Evolutionary conservation across 2,888 invertebrate genomes (phyloP).

Genomic region (Drosophila kokeensis): DNA sequence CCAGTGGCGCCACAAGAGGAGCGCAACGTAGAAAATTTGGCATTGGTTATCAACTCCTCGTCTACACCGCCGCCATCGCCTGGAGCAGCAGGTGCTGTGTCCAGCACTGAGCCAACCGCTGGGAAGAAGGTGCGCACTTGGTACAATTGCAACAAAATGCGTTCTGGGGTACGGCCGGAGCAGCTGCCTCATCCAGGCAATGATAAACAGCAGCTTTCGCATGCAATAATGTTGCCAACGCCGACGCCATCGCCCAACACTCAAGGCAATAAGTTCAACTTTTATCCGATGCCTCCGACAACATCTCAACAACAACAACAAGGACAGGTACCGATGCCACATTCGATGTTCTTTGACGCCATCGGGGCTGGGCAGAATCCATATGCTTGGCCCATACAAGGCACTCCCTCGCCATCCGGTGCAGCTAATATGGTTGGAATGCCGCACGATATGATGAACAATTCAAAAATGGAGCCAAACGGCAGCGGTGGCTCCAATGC

Average conservation of each 20-base stretch:
- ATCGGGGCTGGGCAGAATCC: constrained; percentile 38
- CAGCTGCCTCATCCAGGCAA: constrained; percentile 45
- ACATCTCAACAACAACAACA: constrained; percentile 18
- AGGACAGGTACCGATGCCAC: constrained; percentile 12
- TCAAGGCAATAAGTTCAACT: constrained; percentile 56
- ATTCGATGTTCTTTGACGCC: constrained; percentile 33
- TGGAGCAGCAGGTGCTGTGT: constrained; percentile 1
- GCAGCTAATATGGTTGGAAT: constrained; percentile 32
- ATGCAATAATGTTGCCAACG: constrained; percentile 64
- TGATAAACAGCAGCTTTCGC: constrained; percentile 39
- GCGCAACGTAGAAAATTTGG: constrained; percentile 8
- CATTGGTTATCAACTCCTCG: constrained; percentile 2
- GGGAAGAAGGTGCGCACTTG: constrained; percentile 13
- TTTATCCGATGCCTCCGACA: constrained; percentile 22
- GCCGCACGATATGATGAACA: constrained; percentile 40
- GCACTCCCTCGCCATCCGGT: constrained; percentile 28
- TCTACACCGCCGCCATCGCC: constrained; percentile 45
- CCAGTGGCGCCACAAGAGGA: constrained; percentile 11
- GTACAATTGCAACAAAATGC: constrained; percentile 11
- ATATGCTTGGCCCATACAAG: constrained; percentile 57
- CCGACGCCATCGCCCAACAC: constrained; percentile 59
- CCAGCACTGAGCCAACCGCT: not conserved
- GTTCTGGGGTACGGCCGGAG: constrained; percentile 51
- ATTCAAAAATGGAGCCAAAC: constrained; percentile 33
- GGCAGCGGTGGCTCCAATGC: not conserved